These are phyloP conservation scores for Pycnomerus fuliginosus DNA, from an alignment of 2,888 invertebrate species.

Conservation along the genomic window DNA sequence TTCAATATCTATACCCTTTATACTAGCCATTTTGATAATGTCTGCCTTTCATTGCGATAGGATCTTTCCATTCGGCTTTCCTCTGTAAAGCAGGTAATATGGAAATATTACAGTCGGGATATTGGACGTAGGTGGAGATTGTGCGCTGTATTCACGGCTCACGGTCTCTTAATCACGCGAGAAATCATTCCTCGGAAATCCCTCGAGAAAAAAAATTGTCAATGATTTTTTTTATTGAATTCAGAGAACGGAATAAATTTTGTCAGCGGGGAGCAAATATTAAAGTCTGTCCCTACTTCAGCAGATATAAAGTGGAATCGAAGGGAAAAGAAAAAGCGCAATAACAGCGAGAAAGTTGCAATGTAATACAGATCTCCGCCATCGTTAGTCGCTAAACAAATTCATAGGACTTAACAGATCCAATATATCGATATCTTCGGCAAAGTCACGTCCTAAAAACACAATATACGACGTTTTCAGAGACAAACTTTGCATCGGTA, in stretches of 20 bases:
- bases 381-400: conserved; percentile 18
- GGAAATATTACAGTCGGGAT: conserved; percentile 14
- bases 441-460: conserved; percentile 21
- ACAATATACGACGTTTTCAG: conserved; percentile 32
- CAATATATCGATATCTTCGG: conserved; percentile 17
- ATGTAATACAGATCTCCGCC: conserved; percentile 9
- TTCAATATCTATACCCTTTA: conserved; percentile 12
- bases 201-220: no score
- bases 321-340: conserved; percentile 5
- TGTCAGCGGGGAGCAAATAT: conserved; percentile 15
- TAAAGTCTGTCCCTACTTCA: conserved; percentile 11
- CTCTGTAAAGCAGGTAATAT: conserved; percentile 8
- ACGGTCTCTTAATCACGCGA: no score
- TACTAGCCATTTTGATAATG: conserved; percentile 21
- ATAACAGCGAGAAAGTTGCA: conserved; percentile 10
- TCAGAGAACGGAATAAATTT: conserved; percentile 10
- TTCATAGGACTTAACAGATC: conserved; percentile 14
- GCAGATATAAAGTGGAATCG: conserved; percentile 4
- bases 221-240: no score
- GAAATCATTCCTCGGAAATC: no score
- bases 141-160: no score
- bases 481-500: conserved; percentile 42
- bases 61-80: conserved; percentile 5
- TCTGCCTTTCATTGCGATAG: conserved; percentile 9
- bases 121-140: no score